These are phyloP conservation scores for Orcinus orca DNA, from an alignment of 2,113 vertebrate genomes.

Conservation along the genomic window DNA sequence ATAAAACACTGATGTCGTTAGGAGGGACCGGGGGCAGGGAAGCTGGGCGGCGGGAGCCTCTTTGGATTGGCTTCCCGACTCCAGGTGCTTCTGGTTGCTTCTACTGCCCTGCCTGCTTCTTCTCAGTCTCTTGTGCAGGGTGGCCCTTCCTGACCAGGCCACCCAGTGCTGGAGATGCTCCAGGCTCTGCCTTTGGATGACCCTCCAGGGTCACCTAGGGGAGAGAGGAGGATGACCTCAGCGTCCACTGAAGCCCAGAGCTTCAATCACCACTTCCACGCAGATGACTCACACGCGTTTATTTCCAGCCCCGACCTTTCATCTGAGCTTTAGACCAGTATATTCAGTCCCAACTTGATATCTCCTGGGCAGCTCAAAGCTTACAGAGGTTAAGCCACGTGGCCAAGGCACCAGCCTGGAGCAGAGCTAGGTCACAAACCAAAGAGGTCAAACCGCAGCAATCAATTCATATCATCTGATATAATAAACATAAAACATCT, in stretches of 20 bases:
- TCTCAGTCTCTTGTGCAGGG: not conserved
- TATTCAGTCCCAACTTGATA: not conserved
- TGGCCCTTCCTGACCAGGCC: not conserved
- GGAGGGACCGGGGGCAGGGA: rapidly evolving
- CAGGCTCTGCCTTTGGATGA: not conserved
- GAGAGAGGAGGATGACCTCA: not conserved
- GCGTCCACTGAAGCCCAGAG: not conserved
- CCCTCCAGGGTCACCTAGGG: not conserved
- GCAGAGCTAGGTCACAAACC: not conserved
- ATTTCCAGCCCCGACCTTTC: constrained; percentile 64
- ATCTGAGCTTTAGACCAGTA: constrained; percentile 5
- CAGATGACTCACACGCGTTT: not conserved
- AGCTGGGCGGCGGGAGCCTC: rapidly evolving
- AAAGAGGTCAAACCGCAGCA: not conserved
- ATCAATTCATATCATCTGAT: not conserved
- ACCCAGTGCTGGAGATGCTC: not conserved
- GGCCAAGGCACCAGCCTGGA: not conserved
- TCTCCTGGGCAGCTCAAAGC: not conserved
- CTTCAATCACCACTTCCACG: not conserved
- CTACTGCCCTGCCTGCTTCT: not conserved
- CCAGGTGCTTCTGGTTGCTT: not conserved
- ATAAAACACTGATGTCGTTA: rapidly evolving
- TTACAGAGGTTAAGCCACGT: not conserved
- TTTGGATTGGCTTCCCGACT: too few relatives aligned
- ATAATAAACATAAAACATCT: not conserved